These are phyloP conservation scores for Glandiceps talaboti DNA, from an alignment of 53 echinoderm and acorn worm genomes.

Conservation along the genomic window DNA sequence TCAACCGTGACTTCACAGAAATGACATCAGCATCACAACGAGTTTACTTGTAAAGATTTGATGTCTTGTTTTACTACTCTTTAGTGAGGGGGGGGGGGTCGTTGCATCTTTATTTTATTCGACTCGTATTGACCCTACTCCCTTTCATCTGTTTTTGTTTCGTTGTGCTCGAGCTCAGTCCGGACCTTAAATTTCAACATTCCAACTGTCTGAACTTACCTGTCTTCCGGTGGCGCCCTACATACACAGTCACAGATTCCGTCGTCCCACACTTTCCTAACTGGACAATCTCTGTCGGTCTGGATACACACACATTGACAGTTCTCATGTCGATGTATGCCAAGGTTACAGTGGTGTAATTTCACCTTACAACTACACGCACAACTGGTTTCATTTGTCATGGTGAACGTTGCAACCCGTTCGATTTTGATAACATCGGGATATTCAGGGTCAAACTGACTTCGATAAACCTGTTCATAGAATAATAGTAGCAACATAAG, in stretches of 20 bases:
- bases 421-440: constrained; percentile 5
- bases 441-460: constrained; percentile 16
- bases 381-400: constrained; percentile 30
- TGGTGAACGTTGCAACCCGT: constrained; percentile 10
- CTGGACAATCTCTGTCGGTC: constrained; percentile 27
- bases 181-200: too few relatives aligned
- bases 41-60: too few relatives aligned
- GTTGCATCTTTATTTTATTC: too few relatives aligned
- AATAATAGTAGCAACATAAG: too few relatives aligned
- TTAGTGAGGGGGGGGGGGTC: too few relatives aligned
- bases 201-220: too few relatives aligned
- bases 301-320: constrained; percentile 66
- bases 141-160: too few relatives aligned
- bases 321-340: constrained; percentile 38
- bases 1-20: too few relatives aligned
- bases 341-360: constrained; percentile 32
- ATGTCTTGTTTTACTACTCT: too few relatives aligned
- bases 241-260: constrained; percentile 62
- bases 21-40: too few relatives aligned
- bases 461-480: constrained; percentile 28
- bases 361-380: constrained; percentile 44
- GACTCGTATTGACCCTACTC: too few relatives aligned
- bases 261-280: constrained; percentile 56
- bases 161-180: too few relatives aligned
- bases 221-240: constrained; percentile 25